Conservation (phyloP, 2,888 invertebrate genomes). For the Villa cingulata region DNA sequence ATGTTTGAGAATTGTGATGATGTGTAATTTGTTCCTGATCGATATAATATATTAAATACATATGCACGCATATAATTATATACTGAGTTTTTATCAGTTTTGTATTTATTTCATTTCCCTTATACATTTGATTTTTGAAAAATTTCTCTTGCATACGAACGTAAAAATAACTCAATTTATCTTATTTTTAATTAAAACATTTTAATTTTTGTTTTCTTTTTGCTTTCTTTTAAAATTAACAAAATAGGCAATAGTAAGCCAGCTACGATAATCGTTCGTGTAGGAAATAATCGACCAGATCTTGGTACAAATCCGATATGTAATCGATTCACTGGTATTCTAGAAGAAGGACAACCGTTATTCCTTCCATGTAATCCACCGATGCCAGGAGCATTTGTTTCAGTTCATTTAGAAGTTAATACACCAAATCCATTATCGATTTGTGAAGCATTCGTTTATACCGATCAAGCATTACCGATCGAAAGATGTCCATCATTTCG, state of each 20-base stretch:
- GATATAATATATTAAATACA: no score
- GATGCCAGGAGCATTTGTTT: conserved; percentile 90
- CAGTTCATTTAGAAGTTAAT: conserved; percentile 72
- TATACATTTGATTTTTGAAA: no score
- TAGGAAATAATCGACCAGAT: conserved; percentile 86
- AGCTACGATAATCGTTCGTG: conserved; percentile 76
- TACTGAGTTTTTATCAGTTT: no score
- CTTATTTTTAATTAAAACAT: no score
- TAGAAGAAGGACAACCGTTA: conserved; percentile 81
- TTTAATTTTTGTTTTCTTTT: no score
- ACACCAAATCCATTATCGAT: conserved; percentile 66
- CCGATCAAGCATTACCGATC: conserved; percentile 79
- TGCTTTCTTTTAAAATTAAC: conserved; percentile 1
- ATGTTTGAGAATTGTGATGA: no score
- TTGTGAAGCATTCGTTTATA: conserved; percentile 88
- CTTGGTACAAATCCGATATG: conserved; percentile 83
- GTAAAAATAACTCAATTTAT: no score
- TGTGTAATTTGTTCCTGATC: no score
- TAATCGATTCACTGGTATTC: conserved; percentile 72
- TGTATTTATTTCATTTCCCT: no score
- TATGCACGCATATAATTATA: no score
- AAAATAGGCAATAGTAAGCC: conserved; percentile 57
- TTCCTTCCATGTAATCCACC: conserved; percentile 89
- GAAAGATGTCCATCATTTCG: conserved; percentile 86
- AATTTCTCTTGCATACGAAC: no score